phyloP scores from a whole-genome alignment of 2,888 invertebrate species.

The Cerceris rybyensis region DNA sequence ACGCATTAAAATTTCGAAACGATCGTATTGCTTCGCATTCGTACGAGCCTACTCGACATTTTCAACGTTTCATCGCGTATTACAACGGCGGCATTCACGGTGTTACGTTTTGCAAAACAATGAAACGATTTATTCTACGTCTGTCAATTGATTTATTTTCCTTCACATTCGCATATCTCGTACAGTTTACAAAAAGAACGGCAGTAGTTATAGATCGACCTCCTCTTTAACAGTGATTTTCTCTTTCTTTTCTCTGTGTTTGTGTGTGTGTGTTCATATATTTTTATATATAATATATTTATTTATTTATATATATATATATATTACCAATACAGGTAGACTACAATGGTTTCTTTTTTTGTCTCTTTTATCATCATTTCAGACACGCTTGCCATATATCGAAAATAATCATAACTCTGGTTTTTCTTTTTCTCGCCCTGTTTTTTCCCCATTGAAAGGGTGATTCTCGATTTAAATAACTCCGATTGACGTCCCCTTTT shows the following conservation, averaged over 20 bases:
- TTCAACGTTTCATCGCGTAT: conserved; percentile 27
- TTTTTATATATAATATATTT: too few relatives aligned
- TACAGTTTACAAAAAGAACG: conserved; percentile 52
- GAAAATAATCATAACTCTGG: conserved; percentile 61
- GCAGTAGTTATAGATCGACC: conserved; percentile 64
- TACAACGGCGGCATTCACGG: conserved; percentile 11
- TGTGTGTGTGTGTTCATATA: conserved; percentile 30
- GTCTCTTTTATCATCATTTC: conserved; percentile 20
- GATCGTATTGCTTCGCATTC: too few relatives aligned
- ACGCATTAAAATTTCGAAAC: too few relatives aligned
- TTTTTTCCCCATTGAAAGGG: conserved; percentile 8
- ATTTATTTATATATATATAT: conserved; percentile 17
- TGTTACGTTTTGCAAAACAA: conserved; percentile 42
- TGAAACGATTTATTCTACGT: conserved; percentile 51
- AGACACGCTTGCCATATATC: conserved; percentile 40
- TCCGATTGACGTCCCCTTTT: neutral
- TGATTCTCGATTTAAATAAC: conserved; percentile 5
- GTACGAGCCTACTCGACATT: conserved; percentile 4
- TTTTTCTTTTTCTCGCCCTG: conserved; percentile 9
- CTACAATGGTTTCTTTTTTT: conserved; percentile 6
- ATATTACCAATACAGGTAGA: conserved; percentile 35
- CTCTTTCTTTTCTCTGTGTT: conserved; percentile 44
- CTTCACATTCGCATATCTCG: conserved; percentile 52
- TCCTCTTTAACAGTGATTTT: conserved; percentile 63
- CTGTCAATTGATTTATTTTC: conserved; percentile 56